These are phyloP conservation scores for Hydrotaea cyrtoneurina DNA, from an alignment of 2,888 invertebrate genomes.

Conservation along the genomic window DNA sequence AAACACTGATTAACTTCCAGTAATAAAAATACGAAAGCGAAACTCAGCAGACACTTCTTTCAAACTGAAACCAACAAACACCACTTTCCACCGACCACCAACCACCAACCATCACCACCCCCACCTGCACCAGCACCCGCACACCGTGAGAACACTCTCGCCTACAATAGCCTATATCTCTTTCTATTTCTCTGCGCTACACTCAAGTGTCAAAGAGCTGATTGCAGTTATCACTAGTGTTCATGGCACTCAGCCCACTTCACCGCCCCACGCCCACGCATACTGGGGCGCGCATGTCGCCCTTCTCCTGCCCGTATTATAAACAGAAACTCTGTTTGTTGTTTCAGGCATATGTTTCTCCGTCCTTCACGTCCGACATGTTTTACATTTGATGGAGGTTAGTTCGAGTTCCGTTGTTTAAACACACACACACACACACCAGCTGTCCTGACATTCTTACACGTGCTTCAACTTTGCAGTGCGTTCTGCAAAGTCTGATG, in stretches of 20 bases:
- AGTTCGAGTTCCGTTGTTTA: neutral
- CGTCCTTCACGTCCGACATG: neutral
- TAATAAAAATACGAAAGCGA: conserved; percentile 61
- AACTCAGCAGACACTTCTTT: conserved; percentile 48
- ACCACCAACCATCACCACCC: too few relatives aligned
- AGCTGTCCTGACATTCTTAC: conserved; percentile 44
- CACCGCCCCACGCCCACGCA: neutral
- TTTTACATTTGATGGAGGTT: neutral
- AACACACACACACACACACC: too few relatives aligned
- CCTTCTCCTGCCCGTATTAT: neutral
- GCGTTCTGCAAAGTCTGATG: too few relatives aligned
- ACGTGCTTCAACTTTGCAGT: conserved; percentile 20
- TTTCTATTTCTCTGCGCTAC: conserved; percentile 55
- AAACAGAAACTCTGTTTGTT: neutral
- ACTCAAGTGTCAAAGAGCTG: conserved; percentile 42
- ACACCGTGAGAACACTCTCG: neutral
- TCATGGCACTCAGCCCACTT: too few relatives aligned
- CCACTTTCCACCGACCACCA: neutral
- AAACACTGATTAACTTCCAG: conserved; percentile 59
- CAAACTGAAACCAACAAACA: conserved; percentile 3
- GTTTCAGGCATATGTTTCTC: neutral
- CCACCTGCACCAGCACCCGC: neutral
- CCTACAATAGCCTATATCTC: conserved; percentile 4
- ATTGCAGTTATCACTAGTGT: neutral
- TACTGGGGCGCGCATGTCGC: neutral